phyloP scores from a whole-genome alignment of 2,888 invertebrate species.

The Limnephilus lunatus region DNA sequence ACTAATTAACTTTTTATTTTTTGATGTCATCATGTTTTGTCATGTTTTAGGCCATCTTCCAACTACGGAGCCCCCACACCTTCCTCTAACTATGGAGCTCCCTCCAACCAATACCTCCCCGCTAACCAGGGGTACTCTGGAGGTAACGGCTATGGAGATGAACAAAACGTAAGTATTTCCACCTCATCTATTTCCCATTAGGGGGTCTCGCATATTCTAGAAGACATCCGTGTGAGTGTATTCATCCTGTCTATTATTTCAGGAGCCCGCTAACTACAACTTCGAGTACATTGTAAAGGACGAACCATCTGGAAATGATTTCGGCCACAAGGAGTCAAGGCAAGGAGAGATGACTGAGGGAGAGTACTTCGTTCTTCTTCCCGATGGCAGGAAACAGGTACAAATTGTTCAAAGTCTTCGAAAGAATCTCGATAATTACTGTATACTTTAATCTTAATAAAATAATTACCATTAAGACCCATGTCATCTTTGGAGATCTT shows the following conservation, averaged over 20 bases:
- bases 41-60: conserved; percentile 64
- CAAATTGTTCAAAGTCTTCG: conserved; percentile 73
- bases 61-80: conserved; percentile 67
- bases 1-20: neutral
- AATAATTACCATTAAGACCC: too few relatives aligned
- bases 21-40: too few relatives aligned
- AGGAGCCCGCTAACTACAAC: conserved; percentile 81
- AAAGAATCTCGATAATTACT: too few relatives aligned
- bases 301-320: conserved; percentile 80
- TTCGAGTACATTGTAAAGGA: conserved; percentile 84
- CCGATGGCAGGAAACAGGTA: conserved; percentile 84
- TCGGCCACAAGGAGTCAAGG: conserved; percentile 81
- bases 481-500: too few relatives aligned
- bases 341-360: conserved; percentile 81
- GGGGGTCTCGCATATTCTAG: too few relatives aligned
- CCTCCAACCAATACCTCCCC: conserved; percentile 68
- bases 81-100: conserved; percentile 72
- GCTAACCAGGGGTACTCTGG: conserved; percentile 66
- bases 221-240: too few relatives aligned
- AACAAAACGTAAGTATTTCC: too few relatives aligned
- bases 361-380: conserved; percentile 78
- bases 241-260: conserved; percentile 20
- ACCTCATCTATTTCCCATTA: too few relatives aligned
- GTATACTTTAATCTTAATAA: too few relatives aligned
- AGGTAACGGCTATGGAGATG: conserved; percentile 31